Conservation (phyloP, 1,140 invertebrate genomes). For the Acromyrmex echinatior region DNA sequence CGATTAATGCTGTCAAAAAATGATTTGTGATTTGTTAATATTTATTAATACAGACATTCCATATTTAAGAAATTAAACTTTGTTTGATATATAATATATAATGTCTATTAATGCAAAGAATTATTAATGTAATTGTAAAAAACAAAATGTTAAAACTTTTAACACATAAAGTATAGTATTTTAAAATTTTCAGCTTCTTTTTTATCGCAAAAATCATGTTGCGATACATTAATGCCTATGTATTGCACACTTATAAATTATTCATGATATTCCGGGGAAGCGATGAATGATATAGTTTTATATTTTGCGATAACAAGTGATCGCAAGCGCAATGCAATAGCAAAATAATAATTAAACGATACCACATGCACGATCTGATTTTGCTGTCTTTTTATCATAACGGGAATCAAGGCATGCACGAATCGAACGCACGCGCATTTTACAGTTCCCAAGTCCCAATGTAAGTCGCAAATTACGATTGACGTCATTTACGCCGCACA, state of each 20-base stretch:
- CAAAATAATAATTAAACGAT: slow-evolving; percentile 45
- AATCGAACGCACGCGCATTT: slow-evolving; percentile 27
- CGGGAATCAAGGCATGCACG: neutral
- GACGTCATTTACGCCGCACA: neutral
- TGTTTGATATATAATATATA: too few species aligned
- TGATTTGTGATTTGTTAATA: too few species aligned
- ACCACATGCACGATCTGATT: slow-evolving; percentile 35
- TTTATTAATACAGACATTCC: too few species aligned
- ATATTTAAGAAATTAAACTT: too few species aligned
- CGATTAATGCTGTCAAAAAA: too few species aligned
- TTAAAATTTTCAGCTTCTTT: neutral
- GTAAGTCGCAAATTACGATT: neutral
- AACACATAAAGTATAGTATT: too few species aligned
- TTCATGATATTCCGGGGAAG: slow-evolving; percentile 15
- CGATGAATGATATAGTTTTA: slow-evolving; percentile 51
- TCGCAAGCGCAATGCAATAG: slow-evolving; percentile 12
- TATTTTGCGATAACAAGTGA: neutral
- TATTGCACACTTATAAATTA: slow-evolving; percentile 46
- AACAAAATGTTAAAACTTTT: too few species aligned
- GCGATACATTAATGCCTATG: neutral
- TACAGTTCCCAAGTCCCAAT: neutral
- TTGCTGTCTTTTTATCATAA: slow-evolving; percentile 25
- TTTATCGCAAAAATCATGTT: neutral
- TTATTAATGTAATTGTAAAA: too few species aligned
- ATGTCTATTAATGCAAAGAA: too few species aligned